These are phyloP conservation scores for Caenorhabditis plicata DNA, from an alignment of 2,888 invertebrate species.

Conservation along the genomic window DNA sequence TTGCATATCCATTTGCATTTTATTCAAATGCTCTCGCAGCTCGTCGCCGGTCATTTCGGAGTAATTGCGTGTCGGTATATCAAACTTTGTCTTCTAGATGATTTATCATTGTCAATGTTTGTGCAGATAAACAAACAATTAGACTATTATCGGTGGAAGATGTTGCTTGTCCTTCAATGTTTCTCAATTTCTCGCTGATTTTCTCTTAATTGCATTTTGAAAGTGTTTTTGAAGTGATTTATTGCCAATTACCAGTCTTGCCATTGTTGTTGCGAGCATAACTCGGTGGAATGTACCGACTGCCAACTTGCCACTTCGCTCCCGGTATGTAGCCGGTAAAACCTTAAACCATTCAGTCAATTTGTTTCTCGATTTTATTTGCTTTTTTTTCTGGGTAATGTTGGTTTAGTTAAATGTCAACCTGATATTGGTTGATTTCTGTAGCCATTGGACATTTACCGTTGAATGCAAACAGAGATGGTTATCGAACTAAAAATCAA, in stretches of 20 bases:
- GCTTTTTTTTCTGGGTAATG: too few species aligned
- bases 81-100: too few species aligned
- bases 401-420: background rate
- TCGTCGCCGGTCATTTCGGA: constrained; percentile 34
- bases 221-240: background rate
- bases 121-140: too few species aligned
- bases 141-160: too few species aligned
- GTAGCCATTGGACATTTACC: constrained; percentile 24
- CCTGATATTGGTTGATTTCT: constrained; percentile 30
- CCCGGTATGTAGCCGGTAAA: constrained; percentile 52
- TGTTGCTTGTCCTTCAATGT: too few species aligned
- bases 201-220: background rate
- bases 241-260: background rate
- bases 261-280: background rate
- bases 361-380: too few species aligned
- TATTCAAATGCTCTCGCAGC: constrained; percentile 17
- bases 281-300: constrained; percentile 26
- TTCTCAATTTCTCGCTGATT: background rate
- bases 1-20: constrained; percentile 35
- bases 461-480: background rate
- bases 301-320: constrained; percentile 48
- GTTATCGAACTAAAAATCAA: background rate
- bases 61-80: constrained; percentile 7
- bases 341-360: constrained; percentile 33
- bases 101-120: too few species aligned